These are phyloP conservation scores for Phalloptychus januarius DNA, from an alignment of 2,797 vertebrate species.

Conservation along the genomic window DNA sequence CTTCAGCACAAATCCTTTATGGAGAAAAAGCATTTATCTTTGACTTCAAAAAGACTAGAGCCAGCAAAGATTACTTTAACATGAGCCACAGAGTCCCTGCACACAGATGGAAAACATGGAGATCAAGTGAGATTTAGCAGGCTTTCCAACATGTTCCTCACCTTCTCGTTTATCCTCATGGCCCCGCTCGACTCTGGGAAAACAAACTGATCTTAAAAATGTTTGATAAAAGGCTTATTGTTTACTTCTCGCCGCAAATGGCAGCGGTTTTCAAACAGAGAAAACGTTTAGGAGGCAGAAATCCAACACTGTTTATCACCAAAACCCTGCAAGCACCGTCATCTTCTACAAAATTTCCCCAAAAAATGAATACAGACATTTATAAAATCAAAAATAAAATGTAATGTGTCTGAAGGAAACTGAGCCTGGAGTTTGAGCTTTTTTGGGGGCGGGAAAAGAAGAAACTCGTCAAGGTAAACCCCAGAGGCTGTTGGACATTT, in stretches of 20 bases:
- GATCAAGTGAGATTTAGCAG: constrained; percentile 5
- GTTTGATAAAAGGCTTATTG: neutral
- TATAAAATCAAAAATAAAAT: too few relatives aligned
- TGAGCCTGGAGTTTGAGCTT: neutral
- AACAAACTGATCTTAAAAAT: neutral
- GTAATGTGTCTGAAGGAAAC: neutral
- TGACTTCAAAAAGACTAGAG: constrained; percentile 19
- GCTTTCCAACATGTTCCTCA: constrained; percentile 8
- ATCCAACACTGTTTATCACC: neutral
- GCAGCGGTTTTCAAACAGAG: neutral
- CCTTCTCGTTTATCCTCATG: neutral
- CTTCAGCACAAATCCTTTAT: neutral
- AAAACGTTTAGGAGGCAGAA: neutral
- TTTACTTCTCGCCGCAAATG: neutral
- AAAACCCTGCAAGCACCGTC: too few relatives aligned
- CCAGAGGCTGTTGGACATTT: too few relatives aligned
- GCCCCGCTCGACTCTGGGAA: neutral
- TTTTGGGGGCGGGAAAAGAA: neutral
- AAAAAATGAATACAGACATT: too few relatives aligned
- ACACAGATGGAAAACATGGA: constrained; percentile 15
- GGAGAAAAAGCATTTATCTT: constrained; percentile 13
- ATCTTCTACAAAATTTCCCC: too few relatives aligned
- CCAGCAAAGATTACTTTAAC: constrained; percentile 29
- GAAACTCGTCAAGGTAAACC: neutral
- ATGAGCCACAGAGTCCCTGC: constrained; percentile 33